Evolutionary conservation across 2,888 invertebrate species (phyloP), one percentile per base, ranked within the genome.

Genomic region (Chorisops tibialis): DNA sequence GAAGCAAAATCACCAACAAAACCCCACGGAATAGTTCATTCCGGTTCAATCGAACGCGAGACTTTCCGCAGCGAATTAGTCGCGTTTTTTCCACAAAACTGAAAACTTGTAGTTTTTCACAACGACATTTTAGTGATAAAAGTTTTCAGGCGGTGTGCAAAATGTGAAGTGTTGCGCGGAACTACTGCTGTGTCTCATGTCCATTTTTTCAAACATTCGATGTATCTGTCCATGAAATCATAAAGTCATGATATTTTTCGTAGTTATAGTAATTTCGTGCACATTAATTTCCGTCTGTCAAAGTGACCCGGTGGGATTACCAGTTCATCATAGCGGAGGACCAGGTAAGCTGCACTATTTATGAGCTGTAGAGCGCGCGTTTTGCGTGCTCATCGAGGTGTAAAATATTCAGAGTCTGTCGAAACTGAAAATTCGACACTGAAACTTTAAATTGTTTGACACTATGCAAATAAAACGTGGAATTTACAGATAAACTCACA

Each of bases 1-100:
- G 56, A 43, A 16, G 56, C 22, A 56, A 52, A 56, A 30, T 30
- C 30, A 45, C 56, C 43, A 56, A 56, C 56, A 56, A 56, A 56
- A 35, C 24, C 16, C n/a, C 43, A 37, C 30, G 45, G 3, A n/a
- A 22, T 7, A 11, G 39, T 19, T 9, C 38, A 21, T 21, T 7
- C 6, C 21, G 41, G 41, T 24, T 22, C n/a, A 39, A 14, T 41
- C 14, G 24, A 9, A 18, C 11, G 22, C 7, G 9, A 22, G 39
- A 21, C 18, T 38, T n/a, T 39, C 14, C 22, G 4, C 39, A 12
- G 52, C 22, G 11, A 22, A 41, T 11, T 14, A 14, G 16, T 41
- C 41, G 16, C 16, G 41, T 16, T 41, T 16, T 41, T 16, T 12
- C n/a, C 16, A 12, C n/a, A 5, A 6, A 14, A 11, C n/a, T 12